These are phyloP conservation scores for Mandrillus leucophaeus DNA, from an alignment of 2,113 vertebrate species.

Conservation along the genomic window DNA sequence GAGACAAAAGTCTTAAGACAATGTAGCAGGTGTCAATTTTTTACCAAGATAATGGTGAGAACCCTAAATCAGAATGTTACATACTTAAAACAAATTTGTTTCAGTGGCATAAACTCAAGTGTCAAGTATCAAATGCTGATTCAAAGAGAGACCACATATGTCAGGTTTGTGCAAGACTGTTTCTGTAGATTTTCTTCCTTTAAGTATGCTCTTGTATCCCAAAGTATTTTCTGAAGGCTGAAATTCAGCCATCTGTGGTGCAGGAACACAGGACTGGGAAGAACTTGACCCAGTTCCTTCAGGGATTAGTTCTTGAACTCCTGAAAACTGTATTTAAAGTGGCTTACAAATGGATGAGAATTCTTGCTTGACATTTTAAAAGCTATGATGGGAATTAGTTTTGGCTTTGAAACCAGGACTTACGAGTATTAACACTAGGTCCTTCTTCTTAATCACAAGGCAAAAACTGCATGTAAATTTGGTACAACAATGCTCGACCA, in stretches of 20 bases:
- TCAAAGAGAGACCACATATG: background rate
- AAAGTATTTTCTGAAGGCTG: background rate
- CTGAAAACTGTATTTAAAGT: conserved; percentile 38
- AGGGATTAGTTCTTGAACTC: conserved; percentile 36
- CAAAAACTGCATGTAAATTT: background rate
- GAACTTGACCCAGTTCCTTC: conserved; percentile 44
- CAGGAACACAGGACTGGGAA: background rate
- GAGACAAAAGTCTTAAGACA: conserved; percentile 48
- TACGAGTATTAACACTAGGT: background rate
- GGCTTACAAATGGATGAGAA: conserved; percentile 17
- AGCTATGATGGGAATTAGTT: background rate
- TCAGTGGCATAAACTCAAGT: conserved; percentile 8
- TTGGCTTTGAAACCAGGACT: conserved; percentile 20
- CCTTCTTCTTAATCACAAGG: background rate
- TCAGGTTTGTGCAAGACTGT: background rate
- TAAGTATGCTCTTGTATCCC: background rate
- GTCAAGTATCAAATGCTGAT: conserved; percentile 56
- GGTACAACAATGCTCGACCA: background rate
- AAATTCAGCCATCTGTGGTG: conserved; percentile 19
- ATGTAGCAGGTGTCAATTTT: background rate
- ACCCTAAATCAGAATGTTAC: conserved; percentile 20
- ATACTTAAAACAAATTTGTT: conserved; percentile 64
- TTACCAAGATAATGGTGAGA: conserved; percentile 15
- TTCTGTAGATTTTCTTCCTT: conserved; percentile 3
- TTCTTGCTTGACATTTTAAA: conserved; percentile 47